Evolutionary conservation across 2,113 vertebrate species (phyloP).

Genomic region (Dinomys branickii): DNA sequence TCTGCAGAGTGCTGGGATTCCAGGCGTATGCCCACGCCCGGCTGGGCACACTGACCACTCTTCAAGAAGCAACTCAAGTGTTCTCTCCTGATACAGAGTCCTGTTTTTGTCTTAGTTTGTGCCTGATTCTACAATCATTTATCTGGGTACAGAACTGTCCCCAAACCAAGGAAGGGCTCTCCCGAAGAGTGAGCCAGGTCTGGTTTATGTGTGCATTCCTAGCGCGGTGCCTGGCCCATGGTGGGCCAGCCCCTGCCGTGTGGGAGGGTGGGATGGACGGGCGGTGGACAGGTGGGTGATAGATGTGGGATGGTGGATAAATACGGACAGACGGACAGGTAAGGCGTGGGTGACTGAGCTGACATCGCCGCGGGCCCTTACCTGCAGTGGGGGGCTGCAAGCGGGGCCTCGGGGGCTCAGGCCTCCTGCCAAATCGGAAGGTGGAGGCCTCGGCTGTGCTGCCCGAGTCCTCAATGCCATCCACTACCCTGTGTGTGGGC

Average conservation of each 20-base stretch:
- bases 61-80: neutral
- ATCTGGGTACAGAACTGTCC: neutral
- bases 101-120: neutral
- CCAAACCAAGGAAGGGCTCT: neutral
- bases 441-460: slow-evolving; percentile 82
- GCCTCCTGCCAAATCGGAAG: slow-evolving; percentile 89
- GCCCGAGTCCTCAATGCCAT: slow-evolving; percentile 94
- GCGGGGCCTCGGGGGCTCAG: slow-evolving; percentile 56
- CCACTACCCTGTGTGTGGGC: slow-evolving; percentile 91
- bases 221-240: neutral
- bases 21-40: neutral
- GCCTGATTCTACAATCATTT: neutral
- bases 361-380: slow-evolving; percentile 34
- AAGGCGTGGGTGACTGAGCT: neutral
- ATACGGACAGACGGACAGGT: neutral
- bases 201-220: neutral
- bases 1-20: neutral
- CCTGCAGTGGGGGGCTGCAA: slow-evolving; percentile 82
- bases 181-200: neutral
- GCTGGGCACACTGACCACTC: neutral
- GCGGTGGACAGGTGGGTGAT: neutral
- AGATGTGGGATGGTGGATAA: too few species aligned
- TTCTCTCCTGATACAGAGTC: neutral
- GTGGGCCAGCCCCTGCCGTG: neutral
- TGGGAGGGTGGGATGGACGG: too few species aligned